Base-by-base conservation (phyloP, 2,797 vertebrate genomes). In the Amphiprion clarkii region DNA sequence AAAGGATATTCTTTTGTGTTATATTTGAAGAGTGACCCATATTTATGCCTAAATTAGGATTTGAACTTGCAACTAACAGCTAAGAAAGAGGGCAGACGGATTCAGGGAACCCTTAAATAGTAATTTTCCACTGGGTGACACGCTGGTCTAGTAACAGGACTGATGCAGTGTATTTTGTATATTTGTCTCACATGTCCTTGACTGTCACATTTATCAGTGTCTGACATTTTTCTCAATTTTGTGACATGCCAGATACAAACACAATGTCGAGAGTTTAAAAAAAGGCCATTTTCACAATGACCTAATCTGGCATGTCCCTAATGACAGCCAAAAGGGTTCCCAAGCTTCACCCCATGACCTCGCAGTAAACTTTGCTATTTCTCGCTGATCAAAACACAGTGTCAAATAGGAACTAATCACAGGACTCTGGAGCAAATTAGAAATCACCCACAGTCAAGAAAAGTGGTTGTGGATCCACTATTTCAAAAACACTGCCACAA, bases 11-110 rank as follows among this genome's bases (percentile, higher is more conserved):
- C 52, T 62, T 81, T 81, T 77, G 75, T 79, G 76, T 74, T 76
- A 80, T 81, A 77, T 84, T 83, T 77, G 75, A 83, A 76, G 87
- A 82, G 29, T 72, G 81, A 88, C 82, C 88, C 81, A 89, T 75
- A 88, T 91, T 81, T 76, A 81, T 49, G 59, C 36, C 70, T 79
- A 82, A 90, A 87, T 71, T 87, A 75, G 75, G 78, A 84, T 84
- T 65, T 81, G 78, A 90, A 89, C 76, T 87, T 67, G 42, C 69
- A 85, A 78, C 72, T 83, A 85, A 82, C 51, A 82, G 75, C 67
- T 10, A 52, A 74, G 87, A 82, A 88, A 74, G 77, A 87, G 71
- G 87, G 60, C 75, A 88, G 76, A 59, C 66, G 44, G 63, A 83
- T 83, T 76, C 57, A 81, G 67, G 27, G 73, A 79, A 79, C 7